Evolutionary conservation across 2,888 invertebrate species (phyloP), one percentile per base, ranked within the genome.

Genomic region (Drosophila algonquin): DNA sequence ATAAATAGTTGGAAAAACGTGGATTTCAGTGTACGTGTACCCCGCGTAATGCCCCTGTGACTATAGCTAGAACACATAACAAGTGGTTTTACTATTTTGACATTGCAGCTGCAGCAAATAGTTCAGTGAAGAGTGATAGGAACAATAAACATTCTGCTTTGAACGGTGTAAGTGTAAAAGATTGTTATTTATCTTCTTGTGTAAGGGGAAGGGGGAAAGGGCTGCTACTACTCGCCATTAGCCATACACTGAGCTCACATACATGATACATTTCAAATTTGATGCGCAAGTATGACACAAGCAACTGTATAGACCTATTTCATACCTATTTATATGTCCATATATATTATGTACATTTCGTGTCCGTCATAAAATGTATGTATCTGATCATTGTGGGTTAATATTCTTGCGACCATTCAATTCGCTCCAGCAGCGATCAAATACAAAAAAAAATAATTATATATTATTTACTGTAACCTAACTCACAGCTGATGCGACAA

Each of bases 51-150:
- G 77, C 72, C 73, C 79, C 78, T 24, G 55, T 58, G 64, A 58
- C 32, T 48, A 54, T 51, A 54, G 62, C 35, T 44, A 54, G 61
- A 61, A 80, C 73, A 76, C 79, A 81, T 87, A 84, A 84, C 84
- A 84, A 84, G 84, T 84, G 84, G 84, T 84, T 84, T 86, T 78
- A 69, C 32, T 63, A 61, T 71, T 77, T 63, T 68, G 60, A 71
- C 65, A 61, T 63, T 68, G 62, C 75, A 67, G 48, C 63, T 70
- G 76, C 69, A 71, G 63, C 16, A 21, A 14, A 53, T 16, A 9
- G 14, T 44, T 10, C 14, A 67, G 21, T 56, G 64, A 44, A n/a
- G 27, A 45, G 32, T 46, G 58, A 35, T 16, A 8, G 21, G 18
- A 32, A 32, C n/a, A 48, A 44, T 24, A 54, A 16, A 53, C 24